These are phyloP conservation scores for Bufo gargarizans DNA, from an alignment of 2,113 vertebrate species.

Conservation along the genomic window DNA sequence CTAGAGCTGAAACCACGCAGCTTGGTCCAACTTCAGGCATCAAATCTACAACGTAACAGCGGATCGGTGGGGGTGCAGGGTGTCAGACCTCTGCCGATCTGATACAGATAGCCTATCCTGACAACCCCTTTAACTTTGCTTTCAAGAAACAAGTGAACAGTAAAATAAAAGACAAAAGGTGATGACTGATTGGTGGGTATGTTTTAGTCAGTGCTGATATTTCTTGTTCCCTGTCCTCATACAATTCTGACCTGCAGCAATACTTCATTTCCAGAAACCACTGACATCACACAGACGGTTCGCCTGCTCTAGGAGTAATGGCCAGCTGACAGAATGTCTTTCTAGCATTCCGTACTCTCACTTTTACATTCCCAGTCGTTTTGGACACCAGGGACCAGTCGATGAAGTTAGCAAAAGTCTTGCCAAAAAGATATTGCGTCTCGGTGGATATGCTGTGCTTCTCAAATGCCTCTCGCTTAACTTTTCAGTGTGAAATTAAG, in stretches of 20 bases:
- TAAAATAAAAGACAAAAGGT: no score
- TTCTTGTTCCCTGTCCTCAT: no score
- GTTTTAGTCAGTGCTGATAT: no score
- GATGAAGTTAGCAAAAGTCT: not conserved
- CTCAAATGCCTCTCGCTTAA: constrained; percentile 13
- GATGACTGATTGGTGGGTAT: no score
- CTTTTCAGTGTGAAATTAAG: not conserved
- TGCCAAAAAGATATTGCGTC: constrained; percentile 1
- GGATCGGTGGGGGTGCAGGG: no score
- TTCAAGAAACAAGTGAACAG: no score
- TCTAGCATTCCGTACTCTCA: not conserved
- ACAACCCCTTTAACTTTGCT: no score
- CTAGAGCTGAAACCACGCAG: no score
- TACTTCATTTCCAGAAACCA: not conserved
- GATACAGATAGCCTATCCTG: no score
- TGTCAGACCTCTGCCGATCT: no score
- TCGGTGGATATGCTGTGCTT: not conserved
- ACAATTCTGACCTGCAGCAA: not conserved
- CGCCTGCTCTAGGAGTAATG: not conserved
- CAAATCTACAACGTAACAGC: no score
- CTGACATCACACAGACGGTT: not conserved
- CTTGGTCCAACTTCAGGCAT: no score
- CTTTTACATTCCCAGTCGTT: not conserved
- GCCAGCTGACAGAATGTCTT: not conserved
- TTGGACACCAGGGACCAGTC: not conserved